Conservation (phyloP, 2,888 invertebrate species). For the Pristionchus exspectatus region DNA sequence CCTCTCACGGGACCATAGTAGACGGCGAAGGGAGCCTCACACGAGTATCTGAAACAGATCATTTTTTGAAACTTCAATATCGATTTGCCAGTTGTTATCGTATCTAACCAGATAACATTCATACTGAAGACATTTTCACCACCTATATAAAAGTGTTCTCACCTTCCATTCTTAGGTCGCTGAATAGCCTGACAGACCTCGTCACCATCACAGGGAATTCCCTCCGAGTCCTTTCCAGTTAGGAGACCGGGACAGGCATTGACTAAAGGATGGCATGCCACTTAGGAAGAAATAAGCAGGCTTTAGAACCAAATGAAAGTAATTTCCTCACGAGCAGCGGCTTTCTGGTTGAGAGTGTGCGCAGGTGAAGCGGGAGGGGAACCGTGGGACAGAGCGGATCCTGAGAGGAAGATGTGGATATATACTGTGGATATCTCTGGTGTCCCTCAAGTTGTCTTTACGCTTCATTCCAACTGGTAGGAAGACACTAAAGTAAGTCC, state of each 20-base stretch:
- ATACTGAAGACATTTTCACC: too few species aligned
- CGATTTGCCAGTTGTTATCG: too few species aligned
- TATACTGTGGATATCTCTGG: not conserved
- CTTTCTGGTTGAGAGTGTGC: not conserved
- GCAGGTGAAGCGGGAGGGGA: not conserved
- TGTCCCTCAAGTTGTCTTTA: too few species aligned
- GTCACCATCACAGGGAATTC: conserved; percentile 47
- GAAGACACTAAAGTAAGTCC: not conserved
- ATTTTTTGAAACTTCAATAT: not conserved
- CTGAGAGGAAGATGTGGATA: not conserved
- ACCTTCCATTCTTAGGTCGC: conserved; percentile 51
- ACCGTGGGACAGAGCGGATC: not conserved
- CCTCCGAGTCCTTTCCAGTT: conserved; percentile 16
- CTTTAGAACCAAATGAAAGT: not conserved
- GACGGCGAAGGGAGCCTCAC: conserved; percentile 51
- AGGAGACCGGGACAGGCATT: conserved; percentile 44
- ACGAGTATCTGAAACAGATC: conserved; percentile 39
- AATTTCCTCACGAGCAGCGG: not conserved
- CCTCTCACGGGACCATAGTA: conserved; percentile 44
- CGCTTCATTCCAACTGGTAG: too few species aligned
- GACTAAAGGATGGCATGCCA: not conserved
- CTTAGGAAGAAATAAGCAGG: not conserved
- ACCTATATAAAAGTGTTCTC: not conserved
- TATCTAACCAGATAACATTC: too few species aligned
- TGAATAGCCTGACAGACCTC: conserved; percentile 47